Evolutionary conservation across 2,113 vertebrate genomes (phyloP).

Genomic region (Phodopus roborovskii): DNA sequence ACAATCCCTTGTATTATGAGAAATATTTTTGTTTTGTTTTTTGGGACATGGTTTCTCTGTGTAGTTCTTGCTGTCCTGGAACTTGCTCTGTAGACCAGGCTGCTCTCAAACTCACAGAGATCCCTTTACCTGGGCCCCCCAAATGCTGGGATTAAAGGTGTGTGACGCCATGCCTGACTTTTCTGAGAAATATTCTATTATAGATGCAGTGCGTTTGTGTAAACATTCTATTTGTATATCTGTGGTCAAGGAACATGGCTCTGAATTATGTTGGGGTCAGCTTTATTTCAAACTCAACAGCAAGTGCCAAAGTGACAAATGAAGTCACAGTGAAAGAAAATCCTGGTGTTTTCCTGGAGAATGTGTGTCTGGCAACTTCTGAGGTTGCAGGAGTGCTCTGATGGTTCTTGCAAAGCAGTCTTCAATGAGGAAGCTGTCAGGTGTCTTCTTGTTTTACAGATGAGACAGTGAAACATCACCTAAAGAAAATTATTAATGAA

Average conservation of each 20-base stretch:
- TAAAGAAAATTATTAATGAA: neutral
- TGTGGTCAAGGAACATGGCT: neutral
- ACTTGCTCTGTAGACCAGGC: neutral
- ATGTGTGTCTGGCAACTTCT: neutral
- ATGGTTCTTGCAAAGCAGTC: neutral
- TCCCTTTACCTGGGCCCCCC: neutral
- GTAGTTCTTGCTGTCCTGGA: neutral
- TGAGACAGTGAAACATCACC: neutral
- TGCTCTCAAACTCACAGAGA: neutral
- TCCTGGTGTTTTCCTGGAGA: neutral
- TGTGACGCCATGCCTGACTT: neutral
- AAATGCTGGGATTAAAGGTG: neutral
- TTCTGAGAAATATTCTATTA: neutral
- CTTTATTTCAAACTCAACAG: neutral
- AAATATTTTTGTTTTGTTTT: neutral
- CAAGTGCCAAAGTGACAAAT: neutral
- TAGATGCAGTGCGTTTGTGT: accelerated
- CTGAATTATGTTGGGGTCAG: neutral
- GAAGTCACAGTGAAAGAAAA: neutral
- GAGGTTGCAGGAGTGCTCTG: neutral
- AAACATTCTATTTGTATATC: neutral
- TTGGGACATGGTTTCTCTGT: neutral
- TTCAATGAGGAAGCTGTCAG: neutral
- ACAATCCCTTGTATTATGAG: neutral
- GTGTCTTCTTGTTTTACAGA: neutral